Base-by-base conservation (phyloP, 2,797 vertebrate species). In the Loris lydekkerianus region DNA sequence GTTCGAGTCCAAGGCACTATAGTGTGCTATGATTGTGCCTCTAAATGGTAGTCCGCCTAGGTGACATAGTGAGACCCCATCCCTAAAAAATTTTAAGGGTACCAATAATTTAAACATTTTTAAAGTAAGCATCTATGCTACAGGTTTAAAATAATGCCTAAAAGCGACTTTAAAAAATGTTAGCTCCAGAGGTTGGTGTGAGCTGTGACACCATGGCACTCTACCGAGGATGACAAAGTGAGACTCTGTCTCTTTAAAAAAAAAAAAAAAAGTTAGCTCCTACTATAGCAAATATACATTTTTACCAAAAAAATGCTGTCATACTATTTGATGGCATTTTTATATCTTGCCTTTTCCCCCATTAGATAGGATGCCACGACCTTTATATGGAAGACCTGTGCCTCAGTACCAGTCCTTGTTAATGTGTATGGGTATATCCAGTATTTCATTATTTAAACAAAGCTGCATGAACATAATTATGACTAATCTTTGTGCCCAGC, bases 81-180 rank as follows among this genome's bases (percentile, higher is more conserved):
- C 31, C 31, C 13, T 7, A 27, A n/a, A 21, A 53, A 31, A 31
- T 49, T n/a, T 53, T n/a, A 77, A 77, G 75, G 25, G n/a, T n/a
- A 58, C 76, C 29, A 37, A 58, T 75, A 84, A 60, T 20, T 40
- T 60, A 63, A 87, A 27, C 4, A 9, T 23, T 61, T 96, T 94
- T 81, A 49, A 75, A 85, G 34, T 60, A 20, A 75, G 11, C 23
- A 27, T 89, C 56, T 87, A 46, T 63, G 34, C 49, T 83, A 78
- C 4, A 60, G 27, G 11, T 13, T 94, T 96, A 63, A 89, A 89
- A 60, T 69, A 58, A 89, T 69, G n/a, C 49, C 43, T 90, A 8
- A 56, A 87, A 58, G n/a, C 75, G 29, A 86, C 49, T 56, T 46
- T n/a, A 14, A 27, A 63, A 40, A 40, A 78, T 49, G 49, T 49